These are phyloP conservation scores for Neopelma chrysocephalum DNA, from an alignment of 2,797 vertebrate genomes.

Conservation along the genomic window DNA sequence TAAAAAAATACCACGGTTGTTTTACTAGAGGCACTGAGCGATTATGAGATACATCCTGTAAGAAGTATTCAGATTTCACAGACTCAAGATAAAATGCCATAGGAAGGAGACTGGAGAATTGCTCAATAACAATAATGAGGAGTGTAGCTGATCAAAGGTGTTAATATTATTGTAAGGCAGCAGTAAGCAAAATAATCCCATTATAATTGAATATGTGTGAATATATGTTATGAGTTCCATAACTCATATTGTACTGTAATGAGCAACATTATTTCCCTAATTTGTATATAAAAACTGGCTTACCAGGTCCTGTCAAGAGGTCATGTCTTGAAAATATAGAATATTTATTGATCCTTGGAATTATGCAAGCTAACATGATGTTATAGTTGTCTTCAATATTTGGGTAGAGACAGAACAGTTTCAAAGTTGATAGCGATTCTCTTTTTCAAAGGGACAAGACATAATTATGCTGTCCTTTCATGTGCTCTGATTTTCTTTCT, in stretches of 20 bases:
- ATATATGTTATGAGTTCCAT: neutral
- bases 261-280: neutral
- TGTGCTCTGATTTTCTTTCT: neutral
- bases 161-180: neutral
- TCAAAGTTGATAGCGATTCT: neutral
- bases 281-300: neutral
- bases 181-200: neutral
- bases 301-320: neutral
- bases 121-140: neutral
- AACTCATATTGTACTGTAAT: neutral
- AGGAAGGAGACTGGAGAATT: neutral
- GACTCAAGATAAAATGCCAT: neutral
- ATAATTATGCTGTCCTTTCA: slow-evolving; percentile 21
- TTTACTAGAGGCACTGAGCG: neutral
- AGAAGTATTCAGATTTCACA: neutral
- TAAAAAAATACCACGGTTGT: neutral
- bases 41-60: neutral
- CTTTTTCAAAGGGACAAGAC: neutral
- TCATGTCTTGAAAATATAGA: neutral
- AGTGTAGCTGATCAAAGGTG: neutral
- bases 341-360: neutral
- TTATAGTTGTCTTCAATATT: neutral
- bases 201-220: neutral
- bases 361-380: neutral
- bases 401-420: neutral